Evolutionary conservation across 2,113 vertebrate genomes (phyloP).

Genomic region (Epinephelus fuscoguttatus): DNA sequence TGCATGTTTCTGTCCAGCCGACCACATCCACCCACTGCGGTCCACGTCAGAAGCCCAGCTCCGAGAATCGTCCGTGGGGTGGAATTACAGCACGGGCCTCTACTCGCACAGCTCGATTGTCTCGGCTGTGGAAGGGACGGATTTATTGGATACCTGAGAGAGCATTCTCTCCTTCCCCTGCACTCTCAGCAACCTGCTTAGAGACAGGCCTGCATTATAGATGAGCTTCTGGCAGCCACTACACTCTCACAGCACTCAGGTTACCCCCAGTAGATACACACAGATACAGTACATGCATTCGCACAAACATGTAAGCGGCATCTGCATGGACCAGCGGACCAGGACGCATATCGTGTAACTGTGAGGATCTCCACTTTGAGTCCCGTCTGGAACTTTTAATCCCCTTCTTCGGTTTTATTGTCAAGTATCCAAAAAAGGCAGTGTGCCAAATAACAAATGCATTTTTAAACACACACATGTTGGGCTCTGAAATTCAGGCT

Average conservation of each 20-base stretch:
- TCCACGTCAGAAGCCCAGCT: slow-evolving; percentile 66
- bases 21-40: slow-evolving; percentile 45
- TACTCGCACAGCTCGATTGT: slow-evolving; percentile 72
- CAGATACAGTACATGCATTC: slow-evolving; percentile 47
- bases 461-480: background rate
- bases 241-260: slow-evolving; percentile 78
- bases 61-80: slow-evolving; percentile 67
- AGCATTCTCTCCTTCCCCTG: slow-evolving; percentile 82
- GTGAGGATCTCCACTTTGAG: slow-evolving; percentile 14
- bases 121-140: slow-evolving; percentile 75
- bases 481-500: background rate
- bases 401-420: background rate
- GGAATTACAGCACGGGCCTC: slow-evolving; percentile 80
- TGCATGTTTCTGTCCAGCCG: slow-evolving; percentile 32
- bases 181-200: slow-evolving; percentile 84
- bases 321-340: slow-evolving; percentile 1
- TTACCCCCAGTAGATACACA: slow-evolving; percentile 73
- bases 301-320: slow-evolving; percentile 39
- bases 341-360: background rate
- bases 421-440: background rate
- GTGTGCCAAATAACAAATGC: background rate
- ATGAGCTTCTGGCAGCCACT: slow-evolving; percentile 79
- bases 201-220: slow-evolving; percentile 83
- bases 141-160: slow-evolving; percentile 85
- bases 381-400: background rate